phyloP scores from a whole-genome alignment of 2,888 invertebrate species.

The Brachynemurus nebulosus region DNA sequence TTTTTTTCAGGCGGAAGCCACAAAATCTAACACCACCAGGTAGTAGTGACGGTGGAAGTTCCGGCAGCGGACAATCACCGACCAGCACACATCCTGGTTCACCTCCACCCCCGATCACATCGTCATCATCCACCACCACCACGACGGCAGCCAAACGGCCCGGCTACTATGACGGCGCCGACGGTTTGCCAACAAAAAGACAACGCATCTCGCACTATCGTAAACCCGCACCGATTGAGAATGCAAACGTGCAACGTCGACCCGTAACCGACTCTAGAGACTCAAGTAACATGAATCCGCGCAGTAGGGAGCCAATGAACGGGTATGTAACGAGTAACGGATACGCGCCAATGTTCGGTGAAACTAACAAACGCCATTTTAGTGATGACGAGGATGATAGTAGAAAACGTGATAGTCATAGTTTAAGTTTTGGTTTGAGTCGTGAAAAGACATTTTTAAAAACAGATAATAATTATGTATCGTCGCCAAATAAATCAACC shows the following conservation, averaged over 20 bases:
- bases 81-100: conserved; percentile 59
- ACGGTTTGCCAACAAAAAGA: conserved; percentile 53
- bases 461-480: conserved; percentile 8
- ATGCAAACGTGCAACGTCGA: conserved; percentile 26
- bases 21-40: conserved; percentile 83
- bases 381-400: conserved; percentile 26
- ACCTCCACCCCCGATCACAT: conserved; percentile 45
- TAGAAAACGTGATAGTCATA: conserved; percentile 29
- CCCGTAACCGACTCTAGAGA: conserved; percentile 32
- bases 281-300: conserved; percentile 34
- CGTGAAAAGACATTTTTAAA: conserved; percentile 24
- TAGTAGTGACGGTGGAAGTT: conserved; percentile 66
- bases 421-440: conserved; percentile 26
- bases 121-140: conserved; percentile 30
- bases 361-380: conserved; percentile 24
- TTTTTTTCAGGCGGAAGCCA: conserved; percentile 59
- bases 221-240: conserved; percentile 36
- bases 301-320: conserved; percentile 28
- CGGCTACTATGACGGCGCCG: conserved; percentile 43
- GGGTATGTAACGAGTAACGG: conserved; percentile 16
- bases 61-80: conserved; percentile 67
- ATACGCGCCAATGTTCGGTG: conserved; percentile 22
- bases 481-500: conserved; percentile 2
- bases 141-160: conserved; percentile 36
- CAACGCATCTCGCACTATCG: conserved; percentile 77